phyloP scores from a whole-genome alignment of 1,140 invertebrate genomes.

The Lethrus apterus region DNA sequence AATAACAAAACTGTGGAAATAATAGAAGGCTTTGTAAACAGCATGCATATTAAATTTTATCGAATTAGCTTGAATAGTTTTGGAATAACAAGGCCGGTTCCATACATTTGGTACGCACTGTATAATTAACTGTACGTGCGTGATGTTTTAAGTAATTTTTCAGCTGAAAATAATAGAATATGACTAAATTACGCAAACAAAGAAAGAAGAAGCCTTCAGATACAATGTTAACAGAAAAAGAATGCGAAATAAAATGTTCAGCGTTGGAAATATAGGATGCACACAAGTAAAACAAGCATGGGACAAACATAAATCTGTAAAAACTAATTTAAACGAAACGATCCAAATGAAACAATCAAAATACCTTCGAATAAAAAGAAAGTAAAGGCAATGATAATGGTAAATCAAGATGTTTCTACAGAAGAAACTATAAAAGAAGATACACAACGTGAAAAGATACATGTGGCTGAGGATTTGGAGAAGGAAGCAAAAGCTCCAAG shows the following conservation, averaged over 20 bases:
- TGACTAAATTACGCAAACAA: conserved; percentile 59
- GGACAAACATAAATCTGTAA: conserved; percentile 59
- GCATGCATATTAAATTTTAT: too few relatives aligned
- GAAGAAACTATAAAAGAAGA: conserved; percentile 40
- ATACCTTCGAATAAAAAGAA: conserved; percentile 57
- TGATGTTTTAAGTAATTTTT: too few relatives aligned
- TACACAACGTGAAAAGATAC: conserved; percentile 42
- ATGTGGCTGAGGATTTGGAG: conserved; percentile 60
- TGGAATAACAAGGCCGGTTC: too few relatives aligned
- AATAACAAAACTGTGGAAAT: too few relatives aligned
- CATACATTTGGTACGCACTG: too few relatives aligned
- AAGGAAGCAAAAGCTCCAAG: conserved; percentile 63
- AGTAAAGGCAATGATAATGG: conserved; percentile 43
- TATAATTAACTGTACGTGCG: too few relatives aligned
- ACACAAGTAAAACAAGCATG: conserved; percentile 66
- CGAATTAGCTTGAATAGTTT: too few relatives aligned
- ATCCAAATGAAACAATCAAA: conserved; percentile 65
- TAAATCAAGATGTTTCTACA: conserved; percentile 35
- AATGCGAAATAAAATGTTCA: conserved; percentile 54
- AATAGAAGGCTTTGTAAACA: too few relatives aligned
- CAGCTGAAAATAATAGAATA: too few relatives aligned
- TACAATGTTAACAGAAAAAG: conserved; percentile 64
- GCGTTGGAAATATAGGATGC: conserved; percentile 56
- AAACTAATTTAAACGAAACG: conserved; percentile 64
- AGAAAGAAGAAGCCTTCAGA: conserved; percentile 54